Evolutionary conservation across 2,888 invertebrate species (phyloP).

Genomic region (Fragum sueziense): DNA sequence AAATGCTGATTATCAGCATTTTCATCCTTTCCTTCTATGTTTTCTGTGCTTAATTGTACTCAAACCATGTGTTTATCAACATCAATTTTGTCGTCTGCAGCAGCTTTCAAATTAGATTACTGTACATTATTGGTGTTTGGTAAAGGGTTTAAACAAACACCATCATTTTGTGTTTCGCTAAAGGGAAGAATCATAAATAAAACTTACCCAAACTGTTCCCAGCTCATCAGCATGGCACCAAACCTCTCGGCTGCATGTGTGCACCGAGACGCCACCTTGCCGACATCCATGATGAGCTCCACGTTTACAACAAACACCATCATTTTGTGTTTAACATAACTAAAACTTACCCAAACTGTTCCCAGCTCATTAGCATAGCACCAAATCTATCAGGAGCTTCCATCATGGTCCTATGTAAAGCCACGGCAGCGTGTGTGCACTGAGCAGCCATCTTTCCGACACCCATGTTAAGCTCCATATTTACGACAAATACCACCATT

Average conservation of each 20-base stretch:
- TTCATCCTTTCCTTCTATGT: too few species aligned
- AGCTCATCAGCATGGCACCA: slow-evolving; percentile 81
- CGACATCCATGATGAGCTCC: slow-evolving; percentile 86
- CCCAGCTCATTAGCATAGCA: too few species aligned
- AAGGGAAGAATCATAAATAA: too few species aligned
- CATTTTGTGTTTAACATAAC: slow-evolving; percentile 86
- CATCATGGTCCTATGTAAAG: slow-evolving; percentile 84
- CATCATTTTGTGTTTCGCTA: too few species aligned
- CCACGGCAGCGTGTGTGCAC: slow-evolving; percentile 85
- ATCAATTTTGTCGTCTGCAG: too few species aligned
- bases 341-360: slow-evolving; percentile 86
- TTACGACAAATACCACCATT: slow-evolving; percentile 87
- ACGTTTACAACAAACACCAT: slow-evolving; percentile 87
- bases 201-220: slow-evolving; percentile 82
- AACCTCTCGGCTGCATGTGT: slow-evolving; percentile 85
- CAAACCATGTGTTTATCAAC: too few species aligned
- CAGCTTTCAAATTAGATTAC: too few species aligned
- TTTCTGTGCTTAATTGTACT: too few species aligned
- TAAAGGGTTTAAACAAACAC: too few species aligned
- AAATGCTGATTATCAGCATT: too few species aligned
- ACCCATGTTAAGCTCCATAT: slow-evolving; percentile 86
- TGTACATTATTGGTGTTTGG: too few species aligned
- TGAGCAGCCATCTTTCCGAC: slow-evolving; percentile 85
- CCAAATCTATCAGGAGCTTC: slow-evolving; percentile 81
- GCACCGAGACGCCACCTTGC: slow-evolving; percentile 84